Evolutionary conservation across 2,797 vertebrate species (phyloP).

Genomic region (Phoeniculus purpureus): DNA sequence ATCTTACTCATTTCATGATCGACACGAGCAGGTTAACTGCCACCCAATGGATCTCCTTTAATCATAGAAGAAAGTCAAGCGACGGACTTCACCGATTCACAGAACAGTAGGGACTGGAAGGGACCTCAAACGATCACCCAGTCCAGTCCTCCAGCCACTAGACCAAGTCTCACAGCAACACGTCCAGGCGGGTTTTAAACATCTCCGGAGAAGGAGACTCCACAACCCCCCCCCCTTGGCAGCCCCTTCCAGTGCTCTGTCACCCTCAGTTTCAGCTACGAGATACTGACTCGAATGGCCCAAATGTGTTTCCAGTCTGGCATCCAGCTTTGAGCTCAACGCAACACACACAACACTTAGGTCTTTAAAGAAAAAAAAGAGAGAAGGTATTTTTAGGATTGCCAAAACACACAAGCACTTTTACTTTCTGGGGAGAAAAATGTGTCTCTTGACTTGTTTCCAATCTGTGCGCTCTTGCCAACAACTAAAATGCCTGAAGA

Average conservation of each 20-base stretch:
- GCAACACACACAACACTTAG: constrained; percentile 67
- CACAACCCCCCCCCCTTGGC: too few species aligned
- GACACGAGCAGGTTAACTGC: background rate
- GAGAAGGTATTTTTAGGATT: constrained; percentile 44
- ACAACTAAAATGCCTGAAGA: constrained; percentile 76
- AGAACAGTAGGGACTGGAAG: too few species aligned
- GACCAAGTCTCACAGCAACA: too few species aligned
- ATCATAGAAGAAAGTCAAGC: constrained; percentile 7
- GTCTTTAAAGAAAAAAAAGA: constrained; percentile 55
- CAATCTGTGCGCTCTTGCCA: constrained; percentile 72
- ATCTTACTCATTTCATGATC: background rate
- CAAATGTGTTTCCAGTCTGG: constrained; percentile 54
- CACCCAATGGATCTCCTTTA: background rate
- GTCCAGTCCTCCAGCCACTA: too few species aligned
- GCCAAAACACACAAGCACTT: constrained; percentile 77
- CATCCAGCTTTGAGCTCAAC: constrained; percentile 42
- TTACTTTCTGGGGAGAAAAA: constrained; percentile 80
- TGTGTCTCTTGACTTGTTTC: constrained; percentile 79
- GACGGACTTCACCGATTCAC: background rate
- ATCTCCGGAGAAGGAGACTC: too few species aligned
- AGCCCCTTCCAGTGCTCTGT: too few species aligned
- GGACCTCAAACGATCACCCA: too few species aligned
- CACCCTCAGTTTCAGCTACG: background rate
- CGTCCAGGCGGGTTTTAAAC: too few species aligned
- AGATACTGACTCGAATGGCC: constrained; percentile 16